Evolutionary conservation across 2,797 vertebrate genomes (phyloP), one percentile per base, ranked within the genome.

Genomic region (Silurus lanzhouensis): DNA sequence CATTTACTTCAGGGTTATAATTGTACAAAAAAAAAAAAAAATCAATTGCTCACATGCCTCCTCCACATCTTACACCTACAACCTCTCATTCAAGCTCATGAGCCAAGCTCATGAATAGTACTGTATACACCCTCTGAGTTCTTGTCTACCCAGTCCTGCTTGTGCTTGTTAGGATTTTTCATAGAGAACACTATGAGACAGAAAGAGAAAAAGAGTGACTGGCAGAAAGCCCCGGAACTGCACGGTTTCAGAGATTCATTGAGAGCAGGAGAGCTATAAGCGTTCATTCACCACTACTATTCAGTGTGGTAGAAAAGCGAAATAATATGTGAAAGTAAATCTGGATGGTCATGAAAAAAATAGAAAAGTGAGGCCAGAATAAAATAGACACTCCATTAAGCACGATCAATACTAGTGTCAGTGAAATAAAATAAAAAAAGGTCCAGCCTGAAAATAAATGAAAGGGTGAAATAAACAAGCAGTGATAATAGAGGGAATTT

Each of bases 91-190:
- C 61, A 66, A 27, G 46, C 61, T 27, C 48, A 52, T 7, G 48
- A 52, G 15, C 46, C 2, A 55, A 31, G 5, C 79, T 67, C 79
- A 55, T 81, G 64, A 81, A 81, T 67, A 55, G 52, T 67, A 38
- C 38, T 38, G 38, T 38, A 81, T 31, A 67, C 63, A 31, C n/a
- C 60, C 25, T 67, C 81, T 84, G 83, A 87, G 78, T 78, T 84
- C 81, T 58, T 71, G 75, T 87, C 81, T 78, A 89, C 68, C 75
- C 86, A 80, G 80, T 81, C 81, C 71, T 80, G 22, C 81, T 86
- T 85, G 83, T 68, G 74, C 81, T 85, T 82, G 84, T 79, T 70
- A 82, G 77, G 82, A 78, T 82, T 78, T 83, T 84, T 89, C 78
- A 82, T 64, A 58, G 60, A 82, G 82, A 60, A 9, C 72, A 57